Base-by-base conservation (phyloP, 2,113 vertebrate species). In the Sciurus niger region DNA sequence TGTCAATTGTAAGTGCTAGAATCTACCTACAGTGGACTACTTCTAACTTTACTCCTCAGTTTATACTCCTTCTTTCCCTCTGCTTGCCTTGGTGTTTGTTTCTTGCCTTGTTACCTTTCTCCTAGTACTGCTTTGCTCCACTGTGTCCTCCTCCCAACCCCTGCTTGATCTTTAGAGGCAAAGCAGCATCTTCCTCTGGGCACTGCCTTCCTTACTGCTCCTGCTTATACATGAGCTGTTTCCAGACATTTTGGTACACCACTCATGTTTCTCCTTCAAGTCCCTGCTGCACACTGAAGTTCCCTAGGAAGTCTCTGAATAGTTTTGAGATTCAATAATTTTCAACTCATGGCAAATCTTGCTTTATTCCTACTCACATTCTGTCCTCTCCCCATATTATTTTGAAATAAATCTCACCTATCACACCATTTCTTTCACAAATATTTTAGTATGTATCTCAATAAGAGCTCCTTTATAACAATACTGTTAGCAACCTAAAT, bases 351-450 rank as follows among this genome's bases (percentile, higher is more conserved):
- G 48, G 4, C 17, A 55, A 58, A 1, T n/a, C 48, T 82, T 46
- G 10, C 68, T 70, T 63, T 18, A 1, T 46, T 28, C n/a, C n/a
- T 76, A 14, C 8, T 32, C 22, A 37, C 37, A 46, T 90, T 63
- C 4, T 43, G 8, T 46, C 32, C 43, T 78, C 12, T 78, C 24
- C 34, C 24, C 22, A 32, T 82, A 60, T 65, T 73, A 74, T 79
- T 78, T 91, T 79, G 34, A 95, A 83, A 89, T 88, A 79, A 88
- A 84, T 70, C 32, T 13, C 70, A 92, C 82, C 34, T 17, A 53
- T 37, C 51, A 60, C 17, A 37, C 67, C 6, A 48, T 77, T 76
- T 93, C 34, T 74, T 95, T 93, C 37, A 18, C 53, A 16, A 67
- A 24, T n/a, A 73, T 84, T 93, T 55, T 73, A 79, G 8, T n/a